These are phyloP conservation scores for Drosophila rufa DNA, from an alignment of 1,140 invertebrate genomes.

Conservation along the genomic window DNA sequence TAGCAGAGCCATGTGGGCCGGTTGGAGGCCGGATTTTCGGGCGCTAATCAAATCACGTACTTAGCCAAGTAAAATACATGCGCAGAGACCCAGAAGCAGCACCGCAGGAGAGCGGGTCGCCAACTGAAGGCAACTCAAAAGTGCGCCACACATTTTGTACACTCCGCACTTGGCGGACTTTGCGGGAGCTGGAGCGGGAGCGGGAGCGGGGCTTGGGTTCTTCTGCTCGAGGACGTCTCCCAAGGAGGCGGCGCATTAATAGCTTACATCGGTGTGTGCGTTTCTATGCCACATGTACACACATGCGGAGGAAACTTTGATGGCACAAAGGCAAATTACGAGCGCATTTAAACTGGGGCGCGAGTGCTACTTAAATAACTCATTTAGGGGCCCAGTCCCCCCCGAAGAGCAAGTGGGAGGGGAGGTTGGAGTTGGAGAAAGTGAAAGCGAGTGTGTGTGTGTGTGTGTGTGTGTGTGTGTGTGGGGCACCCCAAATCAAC, in stretches of 20 bases:
- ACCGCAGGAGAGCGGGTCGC: constrained; percentile 12
- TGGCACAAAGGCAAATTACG: constrained; percentile 82
- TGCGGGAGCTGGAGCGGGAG: constrained; percentile 3
- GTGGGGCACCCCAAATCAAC: constrained; percentile 71
- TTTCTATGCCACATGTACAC: constrained; percentile 59
- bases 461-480: constrained; percentile 6
- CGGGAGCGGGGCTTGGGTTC: not conserved
- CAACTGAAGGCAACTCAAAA: constrained; percentile 46
- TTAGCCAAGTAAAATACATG: constrained; percentile 82
- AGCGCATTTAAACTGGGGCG: constrained; percentile 82
- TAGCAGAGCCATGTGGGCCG: constrained; percentile 40
- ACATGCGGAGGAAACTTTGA: constrained; percentile 59
- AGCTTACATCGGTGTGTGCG: constrained; percentile 54
- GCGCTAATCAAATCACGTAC: constrained; percentile 83
- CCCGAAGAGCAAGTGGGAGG: constrained; percentile 26
- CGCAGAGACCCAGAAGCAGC: constrained; percentile 30
- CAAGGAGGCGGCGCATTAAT: constrained; percentile 68
- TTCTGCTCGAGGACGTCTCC: constrained; percentile 43
- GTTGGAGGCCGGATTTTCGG: constrained; percentile 52
- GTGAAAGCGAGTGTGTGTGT: constrained; percentile 12
- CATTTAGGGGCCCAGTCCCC: constrained; percentile 73
- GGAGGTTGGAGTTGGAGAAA: not conserved
- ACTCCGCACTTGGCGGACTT: constrained; percentile 26
- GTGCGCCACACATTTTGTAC: constrained; percentile 53
- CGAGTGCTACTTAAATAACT: constrained; percentile 83